Evolutionary conservation across 2,113 vertebrate genomes (phyloP).

Genomic region (Passer domesticus): DNA sequence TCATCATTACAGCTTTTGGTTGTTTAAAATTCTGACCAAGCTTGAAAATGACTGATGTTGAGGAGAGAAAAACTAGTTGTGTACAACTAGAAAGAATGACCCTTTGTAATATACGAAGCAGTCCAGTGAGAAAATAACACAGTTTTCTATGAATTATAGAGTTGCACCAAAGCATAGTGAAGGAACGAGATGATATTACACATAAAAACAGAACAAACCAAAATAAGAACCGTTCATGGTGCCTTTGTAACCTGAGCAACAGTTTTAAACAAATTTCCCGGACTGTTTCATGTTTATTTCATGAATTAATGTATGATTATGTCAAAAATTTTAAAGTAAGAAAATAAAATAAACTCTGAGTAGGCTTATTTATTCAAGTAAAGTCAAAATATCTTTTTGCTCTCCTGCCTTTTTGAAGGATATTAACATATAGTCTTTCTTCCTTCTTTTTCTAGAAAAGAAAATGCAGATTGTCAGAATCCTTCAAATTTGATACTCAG

Average conservation of each 20-base stretch:
- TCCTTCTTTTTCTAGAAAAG: conserved; percentile 24
- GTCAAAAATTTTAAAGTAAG: background rate
- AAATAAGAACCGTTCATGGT: background rate
- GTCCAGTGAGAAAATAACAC: background rate
- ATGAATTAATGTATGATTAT: background rate
- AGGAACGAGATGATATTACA: background rate
- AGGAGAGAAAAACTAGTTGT: background rate
- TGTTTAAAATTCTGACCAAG: background rate
- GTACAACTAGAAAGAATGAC: background rate
- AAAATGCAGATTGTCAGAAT: background rate
- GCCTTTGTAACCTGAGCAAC: conserved; percentile 3
- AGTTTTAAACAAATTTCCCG: conserved; percentile 14
- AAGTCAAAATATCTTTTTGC: background rate
- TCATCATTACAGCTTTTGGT: background rate
- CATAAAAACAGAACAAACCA: background rate
- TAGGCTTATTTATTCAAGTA: conserved; percentile 1
- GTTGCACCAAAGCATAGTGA: background rate
- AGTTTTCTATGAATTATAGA: background rate
- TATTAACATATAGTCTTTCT: background rate
- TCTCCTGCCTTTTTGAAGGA: background rate
- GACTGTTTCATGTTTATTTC: background rate
- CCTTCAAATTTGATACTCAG: background rate
- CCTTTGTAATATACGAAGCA: background rate
- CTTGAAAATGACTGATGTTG: background rate
- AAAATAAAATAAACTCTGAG: conserved; percentile 26